A percentile compares a stretch with the other conserved stretches of the same genome.
phyloP scores from a whole-genome alignment of 2,888 invertebrate genomes.

The Dioctria rufipes region DNA sequence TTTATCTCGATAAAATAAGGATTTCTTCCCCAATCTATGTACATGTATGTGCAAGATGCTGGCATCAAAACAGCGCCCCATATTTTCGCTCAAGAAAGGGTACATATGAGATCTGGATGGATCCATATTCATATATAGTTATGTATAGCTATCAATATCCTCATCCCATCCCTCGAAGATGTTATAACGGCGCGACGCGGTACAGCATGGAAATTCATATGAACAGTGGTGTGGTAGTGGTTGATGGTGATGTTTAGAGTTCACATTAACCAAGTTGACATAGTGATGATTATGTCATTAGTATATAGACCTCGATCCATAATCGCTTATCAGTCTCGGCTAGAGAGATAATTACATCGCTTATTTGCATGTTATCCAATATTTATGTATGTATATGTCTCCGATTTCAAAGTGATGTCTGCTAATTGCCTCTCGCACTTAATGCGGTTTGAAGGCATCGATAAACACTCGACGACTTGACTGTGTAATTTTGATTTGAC shows the following conservation, averaged over 20 bases:
- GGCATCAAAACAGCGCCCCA: not conserved
- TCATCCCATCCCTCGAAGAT: not conserved
- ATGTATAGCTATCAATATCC: not conserved
- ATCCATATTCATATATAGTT: too few relatives aligned
- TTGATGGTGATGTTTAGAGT: not conserved
- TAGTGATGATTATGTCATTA: conserved; percentile 45
- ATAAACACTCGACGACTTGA: conserved; percentile 31
- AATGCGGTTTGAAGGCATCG: conserved; percentile 19
- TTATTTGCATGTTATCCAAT: conserved; percentile 51
- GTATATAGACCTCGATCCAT: conserved; percentile 38
- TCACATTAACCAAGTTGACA: conserved; percentile 42
- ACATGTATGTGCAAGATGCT: too few relatives aligned
- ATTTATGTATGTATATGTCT: conserved; percentile 15
- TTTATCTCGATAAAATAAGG: conserved; percentile 49
- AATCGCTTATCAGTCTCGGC: conserved; percentile 34
- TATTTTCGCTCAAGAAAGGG: not conserved
- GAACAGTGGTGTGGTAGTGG: not conserved
- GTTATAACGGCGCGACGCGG: not conserved
- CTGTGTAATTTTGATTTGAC: conserved; percentile 20
- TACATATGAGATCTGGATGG: not conserved
- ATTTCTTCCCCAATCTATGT: not conserved
- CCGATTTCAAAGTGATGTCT: conserved; percentile 45
- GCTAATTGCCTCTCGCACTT: conserved; percentile 46
- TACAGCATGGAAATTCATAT: not conserved
- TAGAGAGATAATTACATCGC: conserved; percentile 47